Evolutionary conservation across 2,888 invertebrate genomes (phyloP).

Genomic region (Plemyria rubiginata): DNA sequence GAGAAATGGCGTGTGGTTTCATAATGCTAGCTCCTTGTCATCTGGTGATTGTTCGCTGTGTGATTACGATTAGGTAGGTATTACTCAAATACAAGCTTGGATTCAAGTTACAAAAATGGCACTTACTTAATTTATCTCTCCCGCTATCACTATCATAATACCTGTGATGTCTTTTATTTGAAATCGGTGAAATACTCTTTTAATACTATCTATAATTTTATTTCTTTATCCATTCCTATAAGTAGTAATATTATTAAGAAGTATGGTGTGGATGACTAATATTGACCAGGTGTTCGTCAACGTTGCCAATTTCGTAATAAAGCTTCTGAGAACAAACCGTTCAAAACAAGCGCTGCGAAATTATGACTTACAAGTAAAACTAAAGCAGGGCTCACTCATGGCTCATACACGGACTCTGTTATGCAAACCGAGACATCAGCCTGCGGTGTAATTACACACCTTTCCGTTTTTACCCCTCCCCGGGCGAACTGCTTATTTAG

Average conservation of each 20-base stretch:
- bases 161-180: neutral
- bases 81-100: constrained; percentile 41
- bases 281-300: constrained; percentile 50
- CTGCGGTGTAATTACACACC: constrained; percentile 70
- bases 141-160: neutral
- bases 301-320: constrained; percentile 55
- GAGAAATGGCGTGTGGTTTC: constrained; percentile 78
- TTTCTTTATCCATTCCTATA: too few species aligned
- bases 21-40: constrained; percentile 69
- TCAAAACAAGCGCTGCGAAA: constrained; percentile 21
- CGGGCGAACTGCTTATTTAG: constrained; percentile 40
- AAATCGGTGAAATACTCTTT: neutral
- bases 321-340: constrained; percentile 55
- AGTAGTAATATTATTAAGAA: neutral
- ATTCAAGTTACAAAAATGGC: constrained; percentile 12
- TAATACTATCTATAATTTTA: too few species aligned
- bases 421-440: constrained; percentile 66
- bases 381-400: constrained; percentile 40
- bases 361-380: constrained; percentile 51
- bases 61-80: constrained; percentile 40
- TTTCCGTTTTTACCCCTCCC: constrained; percentile 45
- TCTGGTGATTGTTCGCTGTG: constrained; percentile 63
- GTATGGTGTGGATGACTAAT: constrained; percentile 46
- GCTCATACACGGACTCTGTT: constrained; percentile 61
- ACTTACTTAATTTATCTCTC: neutral